Evolutionary conservation across 2,797 vertebrate genomes (phyloP).

Genomic region (Galago senegalensis): DNA sequence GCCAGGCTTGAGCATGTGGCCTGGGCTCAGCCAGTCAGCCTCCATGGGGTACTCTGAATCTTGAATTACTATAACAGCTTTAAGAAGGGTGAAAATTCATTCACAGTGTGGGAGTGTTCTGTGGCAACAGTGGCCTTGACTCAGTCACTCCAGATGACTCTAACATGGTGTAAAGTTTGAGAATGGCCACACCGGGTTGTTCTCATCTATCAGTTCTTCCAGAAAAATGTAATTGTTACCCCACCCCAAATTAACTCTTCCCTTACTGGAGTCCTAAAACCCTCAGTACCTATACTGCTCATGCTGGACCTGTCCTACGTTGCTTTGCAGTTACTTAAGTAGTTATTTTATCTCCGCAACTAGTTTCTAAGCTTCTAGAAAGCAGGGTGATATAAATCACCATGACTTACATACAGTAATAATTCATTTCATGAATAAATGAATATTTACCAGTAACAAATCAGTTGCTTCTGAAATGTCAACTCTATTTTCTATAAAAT

Average conservation of each 20-base stretch:
- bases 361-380: constrained; percentile 10
- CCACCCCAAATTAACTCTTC: not conserved
- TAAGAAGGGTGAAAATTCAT: not conserved
- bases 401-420: not conserved
- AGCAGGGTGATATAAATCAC: not conserved
- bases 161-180: not conserved
- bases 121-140: not conserved
- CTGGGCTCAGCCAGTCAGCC: not conserved
- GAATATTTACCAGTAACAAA: constrained; percentile 34
- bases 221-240: not conserved
- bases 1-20: not conserved
- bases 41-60: not conserved
- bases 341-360: not conserved
- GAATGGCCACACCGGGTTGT: not conserved
- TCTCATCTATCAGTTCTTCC: not conserved
- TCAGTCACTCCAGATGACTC: not conserved
- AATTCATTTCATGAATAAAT: constrained; percentile 5
- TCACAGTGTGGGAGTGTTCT: not conserved
- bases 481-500: constrained; percentile 5
- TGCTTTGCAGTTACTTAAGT: not conserved
- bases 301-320: not conserved
- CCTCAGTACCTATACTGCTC: not conserved
- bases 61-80: not conserved
- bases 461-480: constrained; percentile 4
- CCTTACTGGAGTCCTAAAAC: not conserved